Conservation (phyloP, 2,888 invertebrate species). For the Drosophila incognita region DNA sequence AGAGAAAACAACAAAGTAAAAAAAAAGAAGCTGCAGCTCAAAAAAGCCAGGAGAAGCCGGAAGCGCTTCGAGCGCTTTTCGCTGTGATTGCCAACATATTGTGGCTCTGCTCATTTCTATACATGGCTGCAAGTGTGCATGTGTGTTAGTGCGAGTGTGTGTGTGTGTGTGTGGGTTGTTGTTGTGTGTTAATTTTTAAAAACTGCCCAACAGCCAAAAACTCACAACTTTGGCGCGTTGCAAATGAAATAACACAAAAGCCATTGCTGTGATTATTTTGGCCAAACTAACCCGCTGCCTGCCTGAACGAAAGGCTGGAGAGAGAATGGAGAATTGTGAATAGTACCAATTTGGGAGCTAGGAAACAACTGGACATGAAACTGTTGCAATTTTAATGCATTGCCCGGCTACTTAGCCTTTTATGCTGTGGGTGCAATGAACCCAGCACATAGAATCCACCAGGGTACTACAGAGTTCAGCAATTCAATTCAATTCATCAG, state of each 20-base stretch:
- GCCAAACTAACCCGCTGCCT: not conserved
- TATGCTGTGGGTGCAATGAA: slow-evolving; percentile 46
- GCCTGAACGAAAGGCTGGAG: not conserved
- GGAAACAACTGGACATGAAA: slow-evolving; percentile 54
- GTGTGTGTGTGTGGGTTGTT: slow-evolving; percentile 33
- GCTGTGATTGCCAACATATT: slow-evolving; percentile 71
- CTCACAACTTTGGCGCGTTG: slow-evolving; percentile 56
- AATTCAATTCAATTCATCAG: slow-evolving; percentile 9
- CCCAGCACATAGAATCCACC: not conserved
- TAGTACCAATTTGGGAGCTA: slow-evolving; percentile 39
- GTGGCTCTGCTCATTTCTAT: slow-evolving; percentile 46
- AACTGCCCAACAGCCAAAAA: slow-evolving; percentile 73
- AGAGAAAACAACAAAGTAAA: slow-evolving; percentile 4
- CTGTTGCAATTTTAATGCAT: slow-evolving; percentile 74
- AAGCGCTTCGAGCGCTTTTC: slow-evolving; percentile 64
- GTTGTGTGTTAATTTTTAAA: slow-evolving; percentile 76
- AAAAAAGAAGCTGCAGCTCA: slow-evolving; percentile 28
- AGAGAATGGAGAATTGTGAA: not conserved
- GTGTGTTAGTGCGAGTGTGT: slow-evolving; percentile 21
- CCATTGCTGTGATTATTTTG: slow-evolving; percentile 76
- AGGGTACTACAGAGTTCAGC: slow-evolving; percentile 3
- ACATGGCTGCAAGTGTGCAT: slow-evolving; percentile 12
- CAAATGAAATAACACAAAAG: slow-evolving; percentile 75
- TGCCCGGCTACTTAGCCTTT: slow-evolving; percentile 65
- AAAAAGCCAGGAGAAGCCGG: slow-evolving; percentile 48